phyloP scores from a whole-genome alignment of 2,888 invertebrate species.

The Eupithecia centaureata region DNA sequence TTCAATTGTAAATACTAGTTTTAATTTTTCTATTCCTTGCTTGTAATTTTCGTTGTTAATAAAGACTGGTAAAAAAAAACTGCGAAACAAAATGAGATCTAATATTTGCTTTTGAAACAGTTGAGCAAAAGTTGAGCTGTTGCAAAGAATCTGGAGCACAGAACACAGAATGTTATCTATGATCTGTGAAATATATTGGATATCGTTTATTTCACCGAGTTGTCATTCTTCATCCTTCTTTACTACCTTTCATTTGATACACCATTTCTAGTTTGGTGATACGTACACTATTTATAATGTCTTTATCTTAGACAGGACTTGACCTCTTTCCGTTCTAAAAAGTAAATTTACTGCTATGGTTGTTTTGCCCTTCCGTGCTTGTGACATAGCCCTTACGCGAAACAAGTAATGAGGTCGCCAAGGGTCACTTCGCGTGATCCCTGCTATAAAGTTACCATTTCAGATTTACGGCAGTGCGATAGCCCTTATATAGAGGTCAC shows the following conservation, averaged over 20 bases:
- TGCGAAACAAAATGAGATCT: no score
- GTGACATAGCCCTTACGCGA: constrained; percentile 23
- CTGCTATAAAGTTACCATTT: constrained; percentile 75
- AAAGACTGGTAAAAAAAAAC: no score
- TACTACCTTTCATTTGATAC: neutral
- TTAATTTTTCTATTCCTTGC: no score
- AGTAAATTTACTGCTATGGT: neutral
- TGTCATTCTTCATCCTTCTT: neutral
- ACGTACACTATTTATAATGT: neutral
- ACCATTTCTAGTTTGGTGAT: neutral
- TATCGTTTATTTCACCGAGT: neutral
- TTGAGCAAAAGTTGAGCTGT: no score
- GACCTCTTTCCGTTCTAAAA: neutral
- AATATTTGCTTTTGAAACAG: no score
- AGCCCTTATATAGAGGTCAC: constrained; percentile 71
- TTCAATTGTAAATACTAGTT: no score
- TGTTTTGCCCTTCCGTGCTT: constrained; percentile 3
- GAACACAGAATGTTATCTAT: no score
- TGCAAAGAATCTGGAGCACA: no score
- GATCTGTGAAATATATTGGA: no score
- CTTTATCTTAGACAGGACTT: neutral
- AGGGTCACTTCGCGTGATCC: constrained; percentile 76
- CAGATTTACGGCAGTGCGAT: constrained; percentile 69
- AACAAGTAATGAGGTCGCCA: constrained; percentile 63
- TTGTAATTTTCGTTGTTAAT: no score